A percentile compares a stretch with the other conserved stretches of the same genome.
These are phyloP conservation scores for Tetragonula clypearis DNA, from an alignment of 1,140 invertebrate genomes.

Conservation along the genomic window DNA sequence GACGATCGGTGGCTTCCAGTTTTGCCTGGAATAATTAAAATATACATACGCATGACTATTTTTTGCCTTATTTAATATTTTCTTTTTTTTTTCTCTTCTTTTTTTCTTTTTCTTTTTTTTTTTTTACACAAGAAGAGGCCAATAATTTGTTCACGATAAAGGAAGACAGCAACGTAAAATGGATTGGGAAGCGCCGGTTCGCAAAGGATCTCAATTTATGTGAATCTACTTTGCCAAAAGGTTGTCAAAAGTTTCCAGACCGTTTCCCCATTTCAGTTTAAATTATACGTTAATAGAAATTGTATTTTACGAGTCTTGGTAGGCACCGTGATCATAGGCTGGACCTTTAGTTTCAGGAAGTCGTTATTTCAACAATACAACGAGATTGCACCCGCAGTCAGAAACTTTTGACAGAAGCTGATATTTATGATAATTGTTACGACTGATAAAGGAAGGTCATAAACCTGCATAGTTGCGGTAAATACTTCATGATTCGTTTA, in stretches of 20 bases:
- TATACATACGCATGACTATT: background rate
- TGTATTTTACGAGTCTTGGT: background rate
- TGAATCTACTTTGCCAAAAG: background rate
- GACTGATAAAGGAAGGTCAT: background rate
- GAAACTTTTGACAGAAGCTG: background rate
- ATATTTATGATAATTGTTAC: background rate
- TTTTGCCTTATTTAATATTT: background rate
- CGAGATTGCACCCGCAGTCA: background rate
- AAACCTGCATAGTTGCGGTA: background rate
- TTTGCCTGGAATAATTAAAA: slow-evolving; percentile 75
- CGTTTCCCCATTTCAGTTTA: background rate
- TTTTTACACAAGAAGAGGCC: background rate
- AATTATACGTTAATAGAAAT: background rate
- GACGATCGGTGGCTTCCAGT: slow-evolving; percentile 86
- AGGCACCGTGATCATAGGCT: background rate
- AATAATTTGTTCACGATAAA: background rate
- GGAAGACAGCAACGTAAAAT: background rate
- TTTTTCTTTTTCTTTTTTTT: background rate
- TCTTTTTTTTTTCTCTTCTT: too few relatives aligned
- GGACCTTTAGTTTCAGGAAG: background rate
- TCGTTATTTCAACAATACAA: background rate
- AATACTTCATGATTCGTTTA: background rate
- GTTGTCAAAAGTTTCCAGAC: background rate
- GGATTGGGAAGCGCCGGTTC: background rate
- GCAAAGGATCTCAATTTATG: background rate